phyloP scores from a whole-genome alignment of 1,140 invertebrate species.

The Dendrolimus punctatus region DNA sequence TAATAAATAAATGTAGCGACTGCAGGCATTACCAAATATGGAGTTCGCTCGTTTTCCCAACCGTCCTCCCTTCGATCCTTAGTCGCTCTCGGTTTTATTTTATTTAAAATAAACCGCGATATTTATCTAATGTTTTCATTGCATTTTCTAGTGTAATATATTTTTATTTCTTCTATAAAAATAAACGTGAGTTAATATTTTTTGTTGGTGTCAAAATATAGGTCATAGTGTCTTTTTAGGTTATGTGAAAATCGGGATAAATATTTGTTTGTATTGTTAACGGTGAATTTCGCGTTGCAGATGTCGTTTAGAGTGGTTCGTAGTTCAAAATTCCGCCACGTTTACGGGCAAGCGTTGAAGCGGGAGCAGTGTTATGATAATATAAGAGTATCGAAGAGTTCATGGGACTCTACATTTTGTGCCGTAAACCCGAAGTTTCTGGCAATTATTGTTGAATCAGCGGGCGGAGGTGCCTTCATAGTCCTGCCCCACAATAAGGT shows the following conservation, averaged over 20 bases:
- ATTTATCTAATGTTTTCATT: constrained; percentile 65
- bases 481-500: constrained; percentile 98
- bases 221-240: constrained; percentile 60
- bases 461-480: constrained; percentile 98
- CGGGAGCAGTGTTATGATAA: constrained; percentile 99
- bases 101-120: constrained; percentile 50
- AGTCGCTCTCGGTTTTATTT: constrained; percentile 65
- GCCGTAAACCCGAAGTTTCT: constrained; percentile 99
- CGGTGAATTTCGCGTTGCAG: constrained; percentile 60
- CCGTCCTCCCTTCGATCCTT: constrained; percentile 69
- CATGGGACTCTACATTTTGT: constrained; percentile 99
- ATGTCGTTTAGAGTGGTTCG: constrained; percentile 98
- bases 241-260: constrained; percentile 52
- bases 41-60: constrained; percentile 72
- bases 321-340: constrained; percentile 98
- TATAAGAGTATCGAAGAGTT: constrained; percentile 97
- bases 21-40: constrained; percentile 73
- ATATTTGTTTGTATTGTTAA: constrained; percentile 45
- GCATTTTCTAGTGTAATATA: constrained; percentile 55
- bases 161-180: constrained; percentile 49
- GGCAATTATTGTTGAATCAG: constrained; percentile 98
- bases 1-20: constrained; percentile 54
- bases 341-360: constrained; percentile 97
- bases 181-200: constrained; percentile 57
- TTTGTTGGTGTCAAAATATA: constrained; percentile 60